phyloP scores from a whole-genome alignment of 2,113 vertebrate species.

The Planiliza haematocheilus region DNA sequence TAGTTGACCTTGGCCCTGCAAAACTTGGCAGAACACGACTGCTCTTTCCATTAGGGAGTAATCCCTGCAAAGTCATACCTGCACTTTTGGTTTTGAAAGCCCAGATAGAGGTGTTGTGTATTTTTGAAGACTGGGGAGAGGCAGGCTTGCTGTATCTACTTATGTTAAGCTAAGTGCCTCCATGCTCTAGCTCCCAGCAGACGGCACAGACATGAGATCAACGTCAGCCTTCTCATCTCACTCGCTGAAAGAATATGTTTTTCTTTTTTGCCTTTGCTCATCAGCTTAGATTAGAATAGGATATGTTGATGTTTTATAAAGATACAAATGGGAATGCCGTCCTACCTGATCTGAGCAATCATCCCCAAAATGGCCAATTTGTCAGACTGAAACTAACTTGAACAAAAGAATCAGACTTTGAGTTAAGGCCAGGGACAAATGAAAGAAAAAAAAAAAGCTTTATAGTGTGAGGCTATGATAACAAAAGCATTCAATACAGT shows the following conservation, averaged over 20 bases:
- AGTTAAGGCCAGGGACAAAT: background rate
- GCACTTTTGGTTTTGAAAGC: background rate
- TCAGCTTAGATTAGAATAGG: background rate
- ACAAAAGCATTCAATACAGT: background rate
- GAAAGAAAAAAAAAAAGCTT: background rate
- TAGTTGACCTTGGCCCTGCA: background rate
- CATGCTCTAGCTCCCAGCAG: background rate
- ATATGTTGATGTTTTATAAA: background rate
- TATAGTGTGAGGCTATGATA: background rate
- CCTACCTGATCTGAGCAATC: background rate
- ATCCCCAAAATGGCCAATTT: background rate
- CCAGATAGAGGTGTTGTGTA: background rate
- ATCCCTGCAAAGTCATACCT: background rate
- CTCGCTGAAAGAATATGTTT: background rate
- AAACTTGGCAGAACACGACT: constrained; percentile 1
- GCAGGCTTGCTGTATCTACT: background rate
- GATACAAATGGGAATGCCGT: background rate
- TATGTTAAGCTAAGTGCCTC: background rate
- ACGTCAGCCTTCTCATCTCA: background rate
- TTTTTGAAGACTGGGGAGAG: no score
- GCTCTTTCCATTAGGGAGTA: background rate
- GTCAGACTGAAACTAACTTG: background rate
- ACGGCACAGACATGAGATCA: background rate
- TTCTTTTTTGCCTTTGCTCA: no score
- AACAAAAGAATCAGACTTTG: background rate